These are phyloP conservation scores for Plotosus lineatus DNA, from an alignment of 2,113 vertebrate species.

Conservation along the genomic window DNA sequence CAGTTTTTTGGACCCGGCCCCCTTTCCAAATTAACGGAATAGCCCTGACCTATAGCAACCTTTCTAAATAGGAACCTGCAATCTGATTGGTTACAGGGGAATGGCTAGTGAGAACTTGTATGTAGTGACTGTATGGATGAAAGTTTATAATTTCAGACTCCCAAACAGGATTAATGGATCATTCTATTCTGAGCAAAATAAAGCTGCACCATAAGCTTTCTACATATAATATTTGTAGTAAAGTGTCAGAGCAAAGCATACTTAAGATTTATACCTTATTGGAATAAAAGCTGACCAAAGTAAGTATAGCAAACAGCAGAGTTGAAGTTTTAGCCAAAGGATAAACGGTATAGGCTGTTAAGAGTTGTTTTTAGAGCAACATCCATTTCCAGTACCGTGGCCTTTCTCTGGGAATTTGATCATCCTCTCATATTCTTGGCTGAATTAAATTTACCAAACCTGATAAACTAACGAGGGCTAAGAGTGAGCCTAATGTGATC, in stretches of 20 bases:
- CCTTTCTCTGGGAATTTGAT: slow-evolving; percentile 15
- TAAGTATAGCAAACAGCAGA: not conserved
- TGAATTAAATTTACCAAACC: slow-evolving; percentile 6
- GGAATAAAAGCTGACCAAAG: not conserved
- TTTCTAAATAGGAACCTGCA: not conserved
- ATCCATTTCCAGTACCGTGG: not conserved
- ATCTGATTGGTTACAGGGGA: not conserved
- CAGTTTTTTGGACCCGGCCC: no score
- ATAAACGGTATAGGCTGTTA: not conserved
- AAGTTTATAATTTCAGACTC: not conserved
- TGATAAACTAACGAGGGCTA: not conserved
- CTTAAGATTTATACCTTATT: not conserved
- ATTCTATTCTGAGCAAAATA: not conserved
- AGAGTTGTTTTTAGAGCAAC: no score
- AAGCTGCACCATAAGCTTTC: not conserved
- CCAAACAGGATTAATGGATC: no score
- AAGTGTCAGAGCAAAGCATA: no score
- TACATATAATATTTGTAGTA: not conserved
- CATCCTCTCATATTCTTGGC: not conserved
- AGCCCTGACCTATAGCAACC: not conserved
- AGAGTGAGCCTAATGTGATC: not conserved
- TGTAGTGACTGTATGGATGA: not conserved
- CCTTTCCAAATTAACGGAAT: no score
- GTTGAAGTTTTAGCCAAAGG: not conserved
- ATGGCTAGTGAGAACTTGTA: not conserved